These are phyloP conservation scores for Echinarachnius parma DNA, from an alignment of 53 echinoderm and acorn worm genomes.

Conservation along the genomic window DNA sequence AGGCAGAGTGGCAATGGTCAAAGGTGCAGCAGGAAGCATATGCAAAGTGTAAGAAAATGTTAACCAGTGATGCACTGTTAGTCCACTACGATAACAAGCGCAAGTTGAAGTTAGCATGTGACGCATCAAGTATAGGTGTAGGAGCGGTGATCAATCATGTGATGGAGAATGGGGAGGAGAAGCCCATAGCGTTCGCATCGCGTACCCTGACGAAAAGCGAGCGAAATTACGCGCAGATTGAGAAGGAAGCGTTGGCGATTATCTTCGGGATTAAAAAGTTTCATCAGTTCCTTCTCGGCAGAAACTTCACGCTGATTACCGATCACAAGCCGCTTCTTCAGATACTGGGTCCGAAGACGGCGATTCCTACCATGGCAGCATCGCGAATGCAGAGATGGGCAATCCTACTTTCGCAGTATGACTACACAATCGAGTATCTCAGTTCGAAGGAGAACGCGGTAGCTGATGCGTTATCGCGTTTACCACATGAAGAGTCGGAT, in stretches of 20 bases:
- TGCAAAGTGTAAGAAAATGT: not conserved
- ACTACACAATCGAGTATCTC: conserved; percentile 46
- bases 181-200: conserved; percentile 48
- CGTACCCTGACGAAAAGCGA: conserved; percentile 45
- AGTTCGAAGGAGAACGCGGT: conserved; percentile 40
- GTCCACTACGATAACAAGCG: conserved; percentile 49
- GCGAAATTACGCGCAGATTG: conserved; percentile 60
- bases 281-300: conserved; percentile 51
- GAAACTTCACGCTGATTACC: conserved; percentile 43
- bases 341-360: conserved; percentile 45
- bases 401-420: conserved; percentile 17
- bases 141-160: conserved; percentile 56
- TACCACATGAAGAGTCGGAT: conserved; percentile 44
- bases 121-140: conserved; percentile 55
- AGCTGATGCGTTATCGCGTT: conserved; percentile 56
- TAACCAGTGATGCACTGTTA: conserved; percentile 33
- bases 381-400: conserved; percentile 53
- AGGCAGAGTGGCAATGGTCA: too few relatives aligned
- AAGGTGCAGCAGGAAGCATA: conserved; percentile 31
- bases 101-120: conserved; percentile 46
- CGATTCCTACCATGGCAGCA: conserved; percentile 40
- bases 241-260: conserved; percentile 53
- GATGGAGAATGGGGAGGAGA: conserved; percentile 54
- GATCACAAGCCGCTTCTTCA: conserved; percentile 42
- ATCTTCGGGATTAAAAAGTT: conserved; percentile 58